These are phyloP conservation scores for Calcarius ornatus DNA, from an alignment of 2,113 vertebrate genomes.

Conservation along the genomic window DNA sequence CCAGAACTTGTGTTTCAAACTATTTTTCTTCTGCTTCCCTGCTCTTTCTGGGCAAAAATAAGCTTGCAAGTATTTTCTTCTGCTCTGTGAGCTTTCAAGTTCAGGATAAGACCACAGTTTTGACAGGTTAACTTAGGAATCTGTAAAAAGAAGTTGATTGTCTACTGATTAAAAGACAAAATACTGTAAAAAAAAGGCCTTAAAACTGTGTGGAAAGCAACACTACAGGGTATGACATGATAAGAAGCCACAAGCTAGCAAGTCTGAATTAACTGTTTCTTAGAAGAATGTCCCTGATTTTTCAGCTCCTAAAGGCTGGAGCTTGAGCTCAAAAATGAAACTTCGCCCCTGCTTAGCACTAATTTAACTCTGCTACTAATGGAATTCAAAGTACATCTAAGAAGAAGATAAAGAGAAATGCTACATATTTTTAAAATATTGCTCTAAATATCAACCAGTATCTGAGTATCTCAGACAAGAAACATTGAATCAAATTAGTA, in stretches of 20 bases:
- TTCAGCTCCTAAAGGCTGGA: neutral
- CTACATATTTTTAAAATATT: neutral
- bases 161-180: neutral
- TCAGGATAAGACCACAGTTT: neutral
- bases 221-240: neutral
- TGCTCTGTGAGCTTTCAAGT: neutral
- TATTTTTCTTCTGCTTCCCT: neutral
- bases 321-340: neutral
- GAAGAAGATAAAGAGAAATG: neutral
- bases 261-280: neutral
- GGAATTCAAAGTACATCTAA: neutral
- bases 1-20: neutral
- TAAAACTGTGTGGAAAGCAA: neutral
- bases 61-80: neutral
- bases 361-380: neutral
- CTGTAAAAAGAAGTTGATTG: neutral
- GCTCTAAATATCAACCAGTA: neutral
- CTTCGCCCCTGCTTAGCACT: neutral
- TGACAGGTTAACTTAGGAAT: neutral
- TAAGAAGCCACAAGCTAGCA: neutral
- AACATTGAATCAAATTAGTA: neutral
- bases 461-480: neutral
- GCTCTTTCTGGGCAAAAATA: neutral
- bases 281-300: neutral
- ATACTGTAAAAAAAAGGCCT: neutral